Conservation (phyloP, 2,113 vertebrate genomes). For the Salvelinus alpinus region DNA sequence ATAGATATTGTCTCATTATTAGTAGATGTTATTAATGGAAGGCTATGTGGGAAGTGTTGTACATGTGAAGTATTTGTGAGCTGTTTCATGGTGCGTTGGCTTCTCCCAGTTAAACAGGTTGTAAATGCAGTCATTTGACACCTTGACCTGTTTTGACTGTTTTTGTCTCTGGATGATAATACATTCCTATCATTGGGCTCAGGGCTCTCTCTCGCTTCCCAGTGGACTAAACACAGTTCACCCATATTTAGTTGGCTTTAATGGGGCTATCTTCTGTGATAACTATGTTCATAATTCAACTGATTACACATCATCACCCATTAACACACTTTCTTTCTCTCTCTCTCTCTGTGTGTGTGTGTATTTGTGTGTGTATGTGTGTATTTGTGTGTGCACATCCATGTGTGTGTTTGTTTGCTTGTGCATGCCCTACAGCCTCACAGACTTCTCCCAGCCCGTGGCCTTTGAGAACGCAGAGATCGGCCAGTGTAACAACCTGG, state of each 20-base stretch:
- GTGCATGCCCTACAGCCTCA: slow-evolving; percentile 73
- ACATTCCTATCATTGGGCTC: background rate
- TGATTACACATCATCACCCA: slow-evolving; percentile 16
- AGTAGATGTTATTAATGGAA: no score
- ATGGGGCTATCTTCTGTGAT: slow-evolving; percentile 67
- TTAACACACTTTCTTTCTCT: slow-evolving; percentile 30
- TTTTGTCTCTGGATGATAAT: background rate
- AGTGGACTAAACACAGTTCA: slow-evolving; percentile 26
- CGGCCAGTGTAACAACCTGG: slow-evolving; percentile 80
- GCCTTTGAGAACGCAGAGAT: slow-evolving; percentile 97
- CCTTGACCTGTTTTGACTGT: no score
- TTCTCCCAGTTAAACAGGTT: background rate
- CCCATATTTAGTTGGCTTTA: slow-evolving; percentile 43
- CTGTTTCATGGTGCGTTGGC: no score
- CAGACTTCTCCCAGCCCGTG: slow-evolving; percentile 88
- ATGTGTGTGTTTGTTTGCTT: background rate
- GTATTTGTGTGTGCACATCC: background rate
- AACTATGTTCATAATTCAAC: slow-evolving; percentile 67
- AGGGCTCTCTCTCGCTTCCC: background rate
- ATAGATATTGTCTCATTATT: no score
- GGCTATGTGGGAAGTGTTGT: no score
- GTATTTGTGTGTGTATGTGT: background rate
- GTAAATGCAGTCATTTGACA: background rate
- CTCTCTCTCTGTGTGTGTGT: background rate
- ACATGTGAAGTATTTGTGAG: no score